These are phyloP conservation scores for Xylota segnis DNA, from an alignment of 2,888 invertebrate genomes.

Conservation along the genomic window DNA sequence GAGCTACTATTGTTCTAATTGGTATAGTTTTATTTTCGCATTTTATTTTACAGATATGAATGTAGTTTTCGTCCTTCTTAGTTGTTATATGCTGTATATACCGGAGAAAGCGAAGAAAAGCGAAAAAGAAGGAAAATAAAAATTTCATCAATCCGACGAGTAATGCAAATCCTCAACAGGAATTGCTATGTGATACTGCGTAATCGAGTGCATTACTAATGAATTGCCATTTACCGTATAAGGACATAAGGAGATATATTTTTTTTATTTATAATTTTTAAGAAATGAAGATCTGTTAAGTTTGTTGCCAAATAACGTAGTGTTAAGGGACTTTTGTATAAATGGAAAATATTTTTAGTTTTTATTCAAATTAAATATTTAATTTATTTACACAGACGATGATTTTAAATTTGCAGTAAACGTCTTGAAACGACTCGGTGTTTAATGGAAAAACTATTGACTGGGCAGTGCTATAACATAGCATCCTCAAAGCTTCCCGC, in stretches of 20 bases:
- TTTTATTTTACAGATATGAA: background rate
- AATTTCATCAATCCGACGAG: constrained; percentile 60
- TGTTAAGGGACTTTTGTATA: constrained; percentile 17
- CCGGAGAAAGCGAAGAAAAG: constrained; percentile 79
- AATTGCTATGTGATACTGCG: constrained; percentile 69
- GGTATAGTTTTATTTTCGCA: constrained; percentile 78
- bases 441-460: too few relatives aligned
- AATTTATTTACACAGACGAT: constrained; percentile 22
- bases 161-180: constrained; percentile 53
- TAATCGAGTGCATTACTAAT: constrained; percentile 46
- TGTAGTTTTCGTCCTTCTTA: constrained; percentile 47
- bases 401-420: too few relatives aligned
- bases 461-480: too few relatives aligned
- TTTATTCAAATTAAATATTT: constrained; percentile 42
- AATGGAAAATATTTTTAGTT: background rate
- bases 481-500: too few relatives aligned
- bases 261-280: background rate
- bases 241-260: background rate
- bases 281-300: constrained; percentile 28
- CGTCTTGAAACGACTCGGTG: too few relatives aligned
- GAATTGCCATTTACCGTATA: constrained; percentile 22
- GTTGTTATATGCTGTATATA: constrained; percentile 80
- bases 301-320: constrained; percentile 30
- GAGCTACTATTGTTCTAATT: constrained; percentile 79
- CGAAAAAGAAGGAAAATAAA: constrained; percentile 71